A percentile compares a stretch with the other conserved stretches of the same genome.
Conservation (phyloP, 2,888 invertebrate genomes). For the Euproctis similis region DNA sequence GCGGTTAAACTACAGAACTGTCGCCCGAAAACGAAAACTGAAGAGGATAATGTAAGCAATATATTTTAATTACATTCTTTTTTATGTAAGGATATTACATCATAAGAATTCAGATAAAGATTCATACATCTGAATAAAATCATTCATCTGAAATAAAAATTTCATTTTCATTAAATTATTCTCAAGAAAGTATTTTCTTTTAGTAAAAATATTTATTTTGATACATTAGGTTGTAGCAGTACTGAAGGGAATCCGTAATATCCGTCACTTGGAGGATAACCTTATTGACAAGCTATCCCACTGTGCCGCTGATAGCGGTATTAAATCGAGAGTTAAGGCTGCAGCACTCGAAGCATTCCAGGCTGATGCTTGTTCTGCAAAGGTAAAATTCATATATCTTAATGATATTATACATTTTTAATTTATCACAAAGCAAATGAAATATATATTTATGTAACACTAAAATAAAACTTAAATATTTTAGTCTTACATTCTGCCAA, state of each 20-base stretch:
- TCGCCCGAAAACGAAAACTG: constrained; percentile 77
- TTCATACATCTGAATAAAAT: not conserved
- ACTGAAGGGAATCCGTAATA: constrained; percentile 88
- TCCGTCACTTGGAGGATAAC: constrained; percentile 79
- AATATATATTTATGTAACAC: too few species aligned
- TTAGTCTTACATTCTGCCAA: too few species aligned
- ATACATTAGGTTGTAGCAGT: constrained; percentile 76
- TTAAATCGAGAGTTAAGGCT: constrained; percentile 81
- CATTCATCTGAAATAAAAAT: not conserved
- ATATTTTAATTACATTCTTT: not conserved
- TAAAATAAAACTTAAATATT: too few species aligned
- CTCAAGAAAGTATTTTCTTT: too few species aligned
- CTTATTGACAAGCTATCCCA: constrained; percentile 76
- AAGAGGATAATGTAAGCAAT: constrained; percentile 77
- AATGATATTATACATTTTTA: too few species aligned
- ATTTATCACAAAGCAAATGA: too few species aligned
- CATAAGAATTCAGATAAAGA: not conserved
- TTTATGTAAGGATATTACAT: too few species aligned
- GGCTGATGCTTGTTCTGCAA: constrained; percentile 79
- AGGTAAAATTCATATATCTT: too few species aligned
- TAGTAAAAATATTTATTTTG: too few species aligned
- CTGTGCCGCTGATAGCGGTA: constrained; percentile 77
- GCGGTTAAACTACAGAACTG: constrained; percentile 80
- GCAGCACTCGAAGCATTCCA: constrained; percentile 87
- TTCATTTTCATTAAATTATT: not conserved